Evolutionary conservation across 1,140 invertebrate species (phyloP).

Genomic region (Cydia amplana): DNA sequence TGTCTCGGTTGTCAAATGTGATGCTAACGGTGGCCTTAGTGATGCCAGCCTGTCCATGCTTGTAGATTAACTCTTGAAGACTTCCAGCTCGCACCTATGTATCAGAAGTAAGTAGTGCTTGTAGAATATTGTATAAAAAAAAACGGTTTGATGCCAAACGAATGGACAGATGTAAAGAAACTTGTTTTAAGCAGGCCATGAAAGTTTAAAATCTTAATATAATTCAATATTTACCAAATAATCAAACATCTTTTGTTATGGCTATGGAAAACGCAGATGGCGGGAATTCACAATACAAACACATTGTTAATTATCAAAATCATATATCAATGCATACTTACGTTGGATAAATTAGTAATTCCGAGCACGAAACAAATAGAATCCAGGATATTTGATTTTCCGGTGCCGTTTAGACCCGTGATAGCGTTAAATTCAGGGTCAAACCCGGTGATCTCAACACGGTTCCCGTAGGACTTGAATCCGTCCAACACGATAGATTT

Average conservation of each 20-base stretch:
- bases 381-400: conserved; percentile 99
- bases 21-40: conserved; percentile 98
- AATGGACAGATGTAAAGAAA: too few relatives aligned
- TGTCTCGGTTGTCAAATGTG: conserved; percentile 96
- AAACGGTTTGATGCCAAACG: too few relatives aligned
- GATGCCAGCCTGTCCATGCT: conserved; percentile 97
- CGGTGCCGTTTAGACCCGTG: conserved; percentile 98
- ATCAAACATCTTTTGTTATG: neutral
- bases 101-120: neutral
- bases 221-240: neutral
- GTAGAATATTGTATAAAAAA: too few relatives aligned
- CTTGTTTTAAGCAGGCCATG: neutral
- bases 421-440: conserved; percentile 99
- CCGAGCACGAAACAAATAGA: conserved; percentile 99
- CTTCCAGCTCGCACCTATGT: conserved; percentile 91
- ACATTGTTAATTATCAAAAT: conserved; percentile 29
- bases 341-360: conserved; percentile 95
- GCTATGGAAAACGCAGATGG: conserved; percentile 30
- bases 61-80: conserved; percentile 97
- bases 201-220: neutral
- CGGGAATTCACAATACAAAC: conserved; percentile 39
- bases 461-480: conserved; percentile 98
- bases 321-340: conserved; percentile 74
- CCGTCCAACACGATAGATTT: conserved; percentile 97
- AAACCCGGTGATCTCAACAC: conserved; percentile 96